Percentiles rank a stretch among this genome's conserved stretches.
These are phyloP conservation scores for Spinibarbus caldwelli DNA, from an alignment of 2,797 vertebrate genomes.

Conservation along the genomic window DNA sequence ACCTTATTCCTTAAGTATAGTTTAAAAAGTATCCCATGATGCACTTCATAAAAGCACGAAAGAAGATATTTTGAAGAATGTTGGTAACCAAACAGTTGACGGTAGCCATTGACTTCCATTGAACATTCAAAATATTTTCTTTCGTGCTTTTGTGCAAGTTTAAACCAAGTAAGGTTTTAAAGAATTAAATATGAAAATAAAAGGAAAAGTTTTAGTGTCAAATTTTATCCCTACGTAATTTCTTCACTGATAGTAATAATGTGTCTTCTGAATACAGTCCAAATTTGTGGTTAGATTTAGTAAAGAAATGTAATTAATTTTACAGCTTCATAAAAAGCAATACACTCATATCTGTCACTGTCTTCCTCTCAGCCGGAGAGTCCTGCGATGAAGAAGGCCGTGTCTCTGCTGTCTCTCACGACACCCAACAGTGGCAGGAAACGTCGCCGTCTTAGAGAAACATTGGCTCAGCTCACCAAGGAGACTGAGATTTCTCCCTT, in stretches of 20 bases:
- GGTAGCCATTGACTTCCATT: neutral
- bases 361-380: slow-evolving; percentile 80
- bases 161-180: too few relatives aligned
- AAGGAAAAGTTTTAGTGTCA: too few relatives aligned
- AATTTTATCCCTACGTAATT: too few relatives aligned
- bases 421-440: slow-evolving; percentile 95
- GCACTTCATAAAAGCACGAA: neutral
- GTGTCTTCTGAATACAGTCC: neutral
- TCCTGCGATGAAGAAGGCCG: slow-evolving; percentile 92
- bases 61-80: neutral
- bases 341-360: neutral
- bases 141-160: too few relatives aligned
- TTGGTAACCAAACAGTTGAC: neutral
- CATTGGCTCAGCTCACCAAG: slow-evolving; percentile 91
- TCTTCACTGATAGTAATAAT: too few relatives aligned
- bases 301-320: neutral
- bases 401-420: slow-evolving; percentile 89
- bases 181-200: too few relatives aligned
- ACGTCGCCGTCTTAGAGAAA: slow-evolving; percentile 89
- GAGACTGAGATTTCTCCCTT: slow-evolving; percentile 93
- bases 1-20: neutral
- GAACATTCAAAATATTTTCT: neutral
- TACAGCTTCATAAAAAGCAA: neutral
- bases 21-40: too few relatives aligned
- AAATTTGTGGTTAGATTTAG: neutral